phyloP scores from a whole-genome alignment of 2,113 vertebrate genomes.

The Sapayoa aenigma region DNA sequence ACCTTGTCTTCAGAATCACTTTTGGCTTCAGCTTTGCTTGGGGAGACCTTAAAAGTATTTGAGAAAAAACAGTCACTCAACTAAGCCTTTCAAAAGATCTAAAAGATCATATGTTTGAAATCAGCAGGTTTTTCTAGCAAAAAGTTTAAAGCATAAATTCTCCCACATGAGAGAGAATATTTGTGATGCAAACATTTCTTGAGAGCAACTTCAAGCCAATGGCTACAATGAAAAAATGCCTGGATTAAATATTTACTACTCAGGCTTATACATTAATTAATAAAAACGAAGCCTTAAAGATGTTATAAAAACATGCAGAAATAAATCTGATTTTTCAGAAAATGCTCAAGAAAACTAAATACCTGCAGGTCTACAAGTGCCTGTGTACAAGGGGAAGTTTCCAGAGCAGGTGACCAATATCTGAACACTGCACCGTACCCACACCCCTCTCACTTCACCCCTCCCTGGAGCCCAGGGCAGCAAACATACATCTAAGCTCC shows the following conservation, averaged over 20 bases:
- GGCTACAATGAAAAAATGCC: not conserved
- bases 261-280: not conserved
- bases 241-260: not conserved
- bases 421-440: not conserved
- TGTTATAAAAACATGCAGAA: not conserved
- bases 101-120: not conserved
- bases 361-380: not conserved
- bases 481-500: not conserved
- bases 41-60: constrained; percentile 72
- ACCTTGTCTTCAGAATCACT: constrained; percentile 76
- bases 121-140: not conserved
- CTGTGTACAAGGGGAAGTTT: not conserved
- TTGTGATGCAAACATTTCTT: not conserved
- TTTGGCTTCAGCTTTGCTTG: constrained; percentile 74
- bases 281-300: not conserved
- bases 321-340: not conserved
- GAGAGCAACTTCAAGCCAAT: not conserved
- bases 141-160: not conserved
- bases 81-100: not conserved
- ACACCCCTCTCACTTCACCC: not conserved
- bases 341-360: not conserved
- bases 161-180: not conserved
- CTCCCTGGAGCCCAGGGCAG: not conserved
- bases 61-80: not conserved
- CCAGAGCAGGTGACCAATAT: not conserved